Base-by-base conservation (phyloP, 2,888 invertebrate species). In the Nymphalis c-album region DNA sequence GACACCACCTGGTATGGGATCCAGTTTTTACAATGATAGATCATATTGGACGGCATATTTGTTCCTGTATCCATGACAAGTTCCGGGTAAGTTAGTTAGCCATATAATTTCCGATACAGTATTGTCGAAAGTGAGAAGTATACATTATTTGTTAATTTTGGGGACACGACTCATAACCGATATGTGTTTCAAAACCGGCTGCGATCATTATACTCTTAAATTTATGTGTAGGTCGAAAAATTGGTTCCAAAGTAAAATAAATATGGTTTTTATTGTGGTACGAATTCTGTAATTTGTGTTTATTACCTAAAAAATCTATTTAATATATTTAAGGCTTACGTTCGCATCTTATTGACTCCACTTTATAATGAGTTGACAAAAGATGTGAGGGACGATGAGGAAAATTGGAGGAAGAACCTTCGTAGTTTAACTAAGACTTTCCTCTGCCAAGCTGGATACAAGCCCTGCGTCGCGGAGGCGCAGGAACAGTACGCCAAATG, bases 11-110 rank as follows among this genome's bases (percentile, higher is more conserved):
- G 0, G 96, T 96, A 0, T 97, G 97, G 97, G 95, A 96, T 80
- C 96, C 96, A 0, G 94, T 96, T 10, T 97, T 97, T 78, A 96
- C 96, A 2, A 95, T 96, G 92, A 95, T 97, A 59, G 96, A 97
- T 81, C 96, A 96, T 76, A 93, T 97, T 64, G 95, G 96, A 45
- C 92, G 95, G 70, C 95, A 95, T 74, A 95, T 96, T 93, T 67
- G 93, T 66, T 80, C 84, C 93, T 95, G 73, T 93, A 80, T 91
- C n/a, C 85, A 95, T 69, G 93, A 93, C 50, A 96, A 96, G 80
- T 96, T 96, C 78, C 95, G 96, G 93, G 96, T 95, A 79, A 84
- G 65, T 48, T 8, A 22, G 10, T 7, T 13, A 26, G 13, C 40
- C 13, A 40, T 2, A 13, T 13, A 40, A 40, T 40, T 13, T 40